These are phyloP conservation scores for Malacoctenus gilli DNA, from an alignment of 2,797 vertebrate species.

Conservation along the genomic window DNA sequence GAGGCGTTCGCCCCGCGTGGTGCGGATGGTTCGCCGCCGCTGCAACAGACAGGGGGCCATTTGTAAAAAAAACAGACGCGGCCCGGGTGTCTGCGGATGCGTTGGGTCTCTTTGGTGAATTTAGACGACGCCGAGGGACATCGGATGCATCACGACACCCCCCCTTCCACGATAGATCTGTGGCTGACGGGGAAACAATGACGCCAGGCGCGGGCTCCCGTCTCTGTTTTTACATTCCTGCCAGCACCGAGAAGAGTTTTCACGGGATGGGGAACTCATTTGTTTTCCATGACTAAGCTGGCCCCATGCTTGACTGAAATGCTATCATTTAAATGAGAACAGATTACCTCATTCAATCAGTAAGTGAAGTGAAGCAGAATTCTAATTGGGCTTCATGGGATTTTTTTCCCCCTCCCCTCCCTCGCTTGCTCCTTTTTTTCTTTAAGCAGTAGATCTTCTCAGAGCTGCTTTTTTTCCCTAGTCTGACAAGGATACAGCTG, in stretches of 20 bases:
- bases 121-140: slow-evolving; percentile 53
- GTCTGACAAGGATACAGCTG: slow-evolving; percentile 40
- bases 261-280: slow-evolving; percentile 62
- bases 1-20: slow-evolving; percentile 51
- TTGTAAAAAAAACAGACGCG: slow-evolving; percentile 70
- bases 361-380: slow-evolving; percentile 72
- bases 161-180: slow-evolving; percentile 51
- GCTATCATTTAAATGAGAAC: slow-evolving; percentile 77
- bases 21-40: slow-evolving; percentile 58
- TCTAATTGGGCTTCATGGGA: slow-evolving; percentile 74
- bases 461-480: slow-evolving; percentile 21
- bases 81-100: slow-evolving; percentile 52
- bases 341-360: slow-evolving; percentile 78
- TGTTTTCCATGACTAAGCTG: slow-evolving; percentile 75
- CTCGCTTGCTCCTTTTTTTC: slow-evolving; percentile 12
- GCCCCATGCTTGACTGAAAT: slow-evolving; percentile 68
- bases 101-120: slow-evolving; percentile 50
- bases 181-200: slow-evolving; percentile 61
- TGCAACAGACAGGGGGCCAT: slow-evolving; percentile 61
- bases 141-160: slow-evolving; percentile 45
- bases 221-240: slow-evolving; percentile 57
- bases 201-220: slow-evolving; percentile 34
- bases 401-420: slow-evolving; percentile 26
- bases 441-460: slow-evolving; percentile 41
- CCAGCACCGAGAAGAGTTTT: slow-evolving; percentile 55